Base-by-base conservation (phyloP, 2,888 invertebrate species). In the Mechanitis mazaeus region DNA sequence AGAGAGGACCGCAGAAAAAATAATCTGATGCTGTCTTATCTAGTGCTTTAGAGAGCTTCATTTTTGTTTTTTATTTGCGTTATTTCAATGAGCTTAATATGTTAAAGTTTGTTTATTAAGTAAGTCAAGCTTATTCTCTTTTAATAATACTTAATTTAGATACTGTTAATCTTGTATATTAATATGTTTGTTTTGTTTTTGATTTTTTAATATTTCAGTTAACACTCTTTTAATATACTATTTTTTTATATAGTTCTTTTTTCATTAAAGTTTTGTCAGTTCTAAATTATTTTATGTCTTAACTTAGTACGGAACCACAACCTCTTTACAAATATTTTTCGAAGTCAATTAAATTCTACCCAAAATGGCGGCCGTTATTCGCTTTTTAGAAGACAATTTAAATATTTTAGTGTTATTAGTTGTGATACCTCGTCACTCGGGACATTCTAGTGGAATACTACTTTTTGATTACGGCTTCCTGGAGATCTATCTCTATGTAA, bases 291-390 rank as follows among this genome's bases (percentile, higher is more conserved):
- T 50, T 3, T 5, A 9, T 50, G 50, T 50, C 50, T 11, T 50
- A 28, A n/a, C 11, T 11, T 50, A 50, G 31, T 31, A 31, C 50
- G 50, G 50, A 50, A 50, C 50, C 31, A 76, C 72, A 54, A 60
- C 45, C 70, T 71, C 73, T 71, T 65, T 67, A 67, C 69, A 64
- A 65, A 70, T 73, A 77, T 76, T 80, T 84, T 84, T 85, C 81
- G 80, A 81, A 84, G 81, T 83, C 85, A 85, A 87, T 86, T 87
- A 86, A 83, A 82, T 82, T 72, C 75, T 75, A 61, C 72, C 76
- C 68, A 81, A 81, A 71, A 81, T 80, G 79, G 82, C 80, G 72
- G 69, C 65, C 67, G 68, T 70, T 74, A 72, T 66, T 71, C 75
- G 72, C 66, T 78, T 80, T 75, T 72, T 74, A 69, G 66, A 62